Evolutionary conservation across 2,113 vertebrate genomes (phyloP).

Genomic region (Choloepus hoffmanni): DNA sequence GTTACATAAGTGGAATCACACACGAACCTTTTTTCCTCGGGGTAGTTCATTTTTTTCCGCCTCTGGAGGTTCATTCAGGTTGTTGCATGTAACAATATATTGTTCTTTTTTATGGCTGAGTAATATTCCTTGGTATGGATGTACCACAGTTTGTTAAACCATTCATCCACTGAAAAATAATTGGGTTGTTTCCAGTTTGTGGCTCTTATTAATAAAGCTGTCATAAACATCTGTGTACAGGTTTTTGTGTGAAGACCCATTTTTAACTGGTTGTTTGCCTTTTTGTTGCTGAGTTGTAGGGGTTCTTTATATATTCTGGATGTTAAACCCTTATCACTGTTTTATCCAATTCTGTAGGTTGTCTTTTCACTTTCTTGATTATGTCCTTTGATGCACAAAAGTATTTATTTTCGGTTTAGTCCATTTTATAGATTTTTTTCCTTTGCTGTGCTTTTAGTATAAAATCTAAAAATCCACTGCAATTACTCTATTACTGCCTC

Average conservation of each 20-base stretch:
- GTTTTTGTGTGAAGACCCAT: not conserved
- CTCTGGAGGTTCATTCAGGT: too few species aligned
- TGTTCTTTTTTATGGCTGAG: not conserved
- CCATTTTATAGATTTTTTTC: not conserved
- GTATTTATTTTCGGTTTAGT: not conserved
- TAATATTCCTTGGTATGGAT: not conserved
- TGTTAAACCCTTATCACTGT: not conserved
- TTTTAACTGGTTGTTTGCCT: not conserved
- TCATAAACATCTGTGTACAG: too few species aligned
- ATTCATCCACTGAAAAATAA: not conserved
- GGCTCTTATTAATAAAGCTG: too few species aligned
- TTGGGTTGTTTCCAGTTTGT: not conserved
- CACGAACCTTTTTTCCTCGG: not conserved
- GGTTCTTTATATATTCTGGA: not conserved
- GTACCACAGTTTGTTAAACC: not conserved
- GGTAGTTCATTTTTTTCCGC: too few species aligned
- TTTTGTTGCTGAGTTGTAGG: not conserved
- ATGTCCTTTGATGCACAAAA: not conserved
- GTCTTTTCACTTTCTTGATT: not conserved
- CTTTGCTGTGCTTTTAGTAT: not conserved
- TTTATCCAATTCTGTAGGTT: not conserved
- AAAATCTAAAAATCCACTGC: not conserved
- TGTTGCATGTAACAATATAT: not conserved
- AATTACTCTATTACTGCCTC: not conserved
- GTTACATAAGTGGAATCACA: not conserved